These are phyloP conservation scores for Alentia gelatinosa DNA, from an alignment of 2,888 invertebrate genomes.

Conservation along the genomic window DNA sequence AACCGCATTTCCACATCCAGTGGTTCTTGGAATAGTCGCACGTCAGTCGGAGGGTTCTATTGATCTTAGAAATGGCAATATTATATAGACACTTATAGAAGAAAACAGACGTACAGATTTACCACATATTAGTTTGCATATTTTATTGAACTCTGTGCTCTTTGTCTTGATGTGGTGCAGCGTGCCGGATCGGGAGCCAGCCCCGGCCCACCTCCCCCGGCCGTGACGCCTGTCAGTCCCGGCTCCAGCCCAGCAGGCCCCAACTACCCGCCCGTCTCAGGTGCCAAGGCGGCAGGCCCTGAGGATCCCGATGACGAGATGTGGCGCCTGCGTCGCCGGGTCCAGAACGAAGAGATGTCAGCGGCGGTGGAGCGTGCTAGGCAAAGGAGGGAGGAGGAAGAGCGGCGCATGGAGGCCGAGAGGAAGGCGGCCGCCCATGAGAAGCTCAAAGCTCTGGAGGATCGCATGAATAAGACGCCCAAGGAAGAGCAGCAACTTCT, in stretches of 20 bases:
- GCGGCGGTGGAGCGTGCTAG: constrained; percentile 90
- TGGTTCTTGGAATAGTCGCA: no score
- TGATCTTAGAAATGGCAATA: no score
- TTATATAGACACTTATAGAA: no score
- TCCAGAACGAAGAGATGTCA: constrained; percentile 82
- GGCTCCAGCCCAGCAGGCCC: constrained; percentile 39
- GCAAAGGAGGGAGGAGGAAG: constrained; percentile 93
- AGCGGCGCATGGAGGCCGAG: constrained; percentile 83
- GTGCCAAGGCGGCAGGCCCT: constrained; percentile 25
- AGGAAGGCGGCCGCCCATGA: constrained; percentile 84
- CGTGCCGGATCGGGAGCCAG: constrained; percentile 44
- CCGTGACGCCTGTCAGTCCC: constrained; percentile 41
- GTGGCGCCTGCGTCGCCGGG: constrained; percentile 87
- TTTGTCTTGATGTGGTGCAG: neutral
- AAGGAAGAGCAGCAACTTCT: constrained; percentile 29
- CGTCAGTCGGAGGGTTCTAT: no score
- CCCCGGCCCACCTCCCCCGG: constrained; percentile 35
- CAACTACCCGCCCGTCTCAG: neutral
- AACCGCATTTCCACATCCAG: no score
- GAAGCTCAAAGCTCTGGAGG: constrained; percentile 86
- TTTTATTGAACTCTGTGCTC: no score
- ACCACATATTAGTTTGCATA: no score
- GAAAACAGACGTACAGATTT: no score
- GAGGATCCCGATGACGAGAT: constrained; percentile 80
- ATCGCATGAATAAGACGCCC: constrained; percentile 70